Evolutionary conservation across 2,113 vertebrate genomes (phyloP).

Genomic region (Tragelaphus imberbis): DNA sequence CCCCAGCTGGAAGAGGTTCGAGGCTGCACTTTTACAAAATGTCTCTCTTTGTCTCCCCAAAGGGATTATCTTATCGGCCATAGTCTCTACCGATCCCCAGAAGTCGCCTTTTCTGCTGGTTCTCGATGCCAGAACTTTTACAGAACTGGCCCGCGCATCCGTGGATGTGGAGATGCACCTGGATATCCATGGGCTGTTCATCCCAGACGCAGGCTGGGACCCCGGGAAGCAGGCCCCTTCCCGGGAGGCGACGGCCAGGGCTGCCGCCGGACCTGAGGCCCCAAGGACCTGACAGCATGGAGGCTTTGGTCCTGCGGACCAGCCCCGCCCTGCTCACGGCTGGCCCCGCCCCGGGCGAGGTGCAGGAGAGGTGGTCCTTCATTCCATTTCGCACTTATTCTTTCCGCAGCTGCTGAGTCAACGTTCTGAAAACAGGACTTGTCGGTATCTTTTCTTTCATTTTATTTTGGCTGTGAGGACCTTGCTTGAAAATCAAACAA

Average conservation of each 20-base stretch:
- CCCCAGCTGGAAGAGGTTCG: background rate
- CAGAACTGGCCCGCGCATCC: conserved; percentile 86
- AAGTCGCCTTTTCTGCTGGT: conserved; percentile 86
- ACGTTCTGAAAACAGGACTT: background rate
- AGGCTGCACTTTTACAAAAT: background rate
- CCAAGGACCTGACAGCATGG: background rate
- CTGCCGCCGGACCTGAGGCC: accelerated
- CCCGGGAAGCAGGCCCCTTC: background rate
- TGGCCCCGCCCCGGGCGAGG: accelerated
- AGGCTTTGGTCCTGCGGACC: background rate
- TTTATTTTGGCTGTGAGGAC: background rate
- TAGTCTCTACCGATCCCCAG: conserved; percentile 82
- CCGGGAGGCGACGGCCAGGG: background rate
- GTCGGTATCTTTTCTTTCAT: background rate
- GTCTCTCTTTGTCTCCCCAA: conserved; percentile 34
- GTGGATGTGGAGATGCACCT: conserved; percentile 81
- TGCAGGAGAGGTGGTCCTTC: background rate
- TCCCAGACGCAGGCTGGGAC: conserved; percentile 64
- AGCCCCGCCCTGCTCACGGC: background rate
- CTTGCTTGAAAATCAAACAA: background rate
- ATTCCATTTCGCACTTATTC: background rate
- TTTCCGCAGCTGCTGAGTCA: background rate
- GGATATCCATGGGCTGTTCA: conserved; percentile 92
- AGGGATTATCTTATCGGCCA: conserved; percentile 87
- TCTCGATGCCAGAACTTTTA: conserved; percentile 90